Conservation (phyloP, 2,113 vertebrate genomes). For the Harpagus bidentatus region DNA sequence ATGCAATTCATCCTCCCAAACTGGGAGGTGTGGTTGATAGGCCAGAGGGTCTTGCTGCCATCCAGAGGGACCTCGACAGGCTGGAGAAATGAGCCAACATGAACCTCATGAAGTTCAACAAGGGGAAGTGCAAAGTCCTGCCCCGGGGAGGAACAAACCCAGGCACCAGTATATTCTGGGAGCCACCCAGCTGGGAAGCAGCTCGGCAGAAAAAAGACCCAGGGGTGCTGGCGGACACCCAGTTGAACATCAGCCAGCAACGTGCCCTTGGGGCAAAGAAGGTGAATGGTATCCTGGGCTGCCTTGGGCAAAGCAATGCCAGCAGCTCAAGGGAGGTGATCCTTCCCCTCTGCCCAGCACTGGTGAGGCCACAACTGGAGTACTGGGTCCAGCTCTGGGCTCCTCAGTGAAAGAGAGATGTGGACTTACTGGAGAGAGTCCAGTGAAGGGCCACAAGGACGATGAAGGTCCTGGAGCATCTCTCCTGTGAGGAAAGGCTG, state of each 20-base stretch:
- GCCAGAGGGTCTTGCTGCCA: not conserved
- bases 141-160: not conserved
- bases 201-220: not conserved
- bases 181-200: not conserved
- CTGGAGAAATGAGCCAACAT: not conserved
- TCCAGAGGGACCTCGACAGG: not conserved
- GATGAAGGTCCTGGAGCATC: not conserved
- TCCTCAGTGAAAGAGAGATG: not conserved
- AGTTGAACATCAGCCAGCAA: not conserved
- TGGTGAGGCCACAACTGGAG: not conserved
- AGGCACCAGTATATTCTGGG: not conserved
- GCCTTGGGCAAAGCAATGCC: not conserved
- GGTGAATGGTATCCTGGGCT: not conserved
- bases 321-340: not conserved
- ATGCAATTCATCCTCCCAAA: not conserved
- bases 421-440: not conserved
- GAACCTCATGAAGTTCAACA: not conserved
- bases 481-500: not conserved
- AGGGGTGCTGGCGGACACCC: not conserved
- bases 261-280: not conserved
- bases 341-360: not conserved
- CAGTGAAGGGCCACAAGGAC: not conserved
- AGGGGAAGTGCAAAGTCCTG: not conserved
- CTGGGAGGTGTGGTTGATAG: not conserved
- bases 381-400: not conserved